Conservation (phyloP, 2,888 invertebrate species). For the Pegoplata infirma region DNA sequence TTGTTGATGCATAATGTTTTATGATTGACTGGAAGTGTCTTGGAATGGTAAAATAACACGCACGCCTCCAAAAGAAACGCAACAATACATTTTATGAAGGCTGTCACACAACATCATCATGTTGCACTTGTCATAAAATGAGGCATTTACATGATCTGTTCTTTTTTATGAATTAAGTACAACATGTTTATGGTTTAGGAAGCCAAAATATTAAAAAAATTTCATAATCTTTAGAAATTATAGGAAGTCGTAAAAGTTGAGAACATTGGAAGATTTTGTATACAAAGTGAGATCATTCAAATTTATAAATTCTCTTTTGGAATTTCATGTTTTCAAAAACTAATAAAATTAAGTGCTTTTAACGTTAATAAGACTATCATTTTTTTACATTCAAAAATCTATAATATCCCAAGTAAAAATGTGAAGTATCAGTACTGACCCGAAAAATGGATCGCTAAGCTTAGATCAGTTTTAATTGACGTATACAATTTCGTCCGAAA, state of each 20-base stretch:
- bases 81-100: constrained; percentile 52
- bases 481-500: no score
- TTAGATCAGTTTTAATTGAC: no score
- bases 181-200: constrained; percentile 11
- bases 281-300: not conserved
- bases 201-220: not conserved
- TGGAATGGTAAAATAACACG: constrained; percentile 37
- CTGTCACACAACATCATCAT: constrained; percentile 55
- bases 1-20: constrained; percentile 32
- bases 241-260: not conserved
- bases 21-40: constrained; percentile 58
- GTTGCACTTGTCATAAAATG: constrained; percentile 65
- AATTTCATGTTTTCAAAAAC: not conserved
- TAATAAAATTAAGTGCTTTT: not conserved
- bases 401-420: no score
- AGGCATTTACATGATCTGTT: constrained; percentile 53
- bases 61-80: constrained; percentile 20
- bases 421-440: no score
- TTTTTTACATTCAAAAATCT: no score
- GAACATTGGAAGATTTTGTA: not conserved
- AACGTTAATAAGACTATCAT: no score
- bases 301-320: not conserved
- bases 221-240: not conserved
- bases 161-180: constrained; percentile 8
- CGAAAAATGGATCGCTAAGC: no score